A percentile compares a stretch with the other conserved stretches of the same genome.
Conservation (phyloP, 2,888 invertebrate genomes). For the Brachylomia viminalis region DNA sequence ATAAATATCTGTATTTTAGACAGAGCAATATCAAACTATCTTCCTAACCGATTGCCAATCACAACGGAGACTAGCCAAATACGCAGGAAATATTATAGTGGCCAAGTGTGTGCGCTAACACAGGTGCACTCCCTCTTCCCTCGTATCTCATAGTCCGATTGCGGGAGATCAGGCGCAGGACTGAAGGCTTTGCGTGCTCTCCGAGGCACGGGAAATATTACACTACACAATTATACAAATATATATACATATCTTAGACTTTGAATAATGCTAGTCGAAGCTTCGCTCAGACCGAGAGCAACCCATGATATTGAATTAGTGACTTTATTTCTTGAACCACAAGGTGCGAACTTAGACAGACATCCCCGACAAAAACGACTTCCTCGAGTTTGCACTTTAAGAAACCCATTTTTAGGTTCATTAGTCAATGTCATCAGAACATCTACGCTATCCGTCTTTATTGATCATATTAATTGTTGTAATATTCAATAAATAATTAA, state of each 20-base stretch:
- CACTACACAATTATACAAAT: not conserved
- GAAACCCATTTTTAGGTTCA: not conserved
- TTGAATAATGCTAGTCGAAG: slow-evolving; percentile 4
- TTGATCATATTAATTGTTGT: not conserved
- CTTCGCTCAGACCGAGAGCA: not conserved
- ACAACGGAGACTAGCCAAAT: not conserved
- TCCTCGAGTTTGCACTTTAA: not conserved
- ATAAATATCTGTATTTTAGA: not conserved
- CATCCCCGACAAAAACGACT: not conserved
- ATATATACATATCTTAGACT: slow-evolving; percentile 1
- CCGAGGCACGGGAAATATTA: not conserved
- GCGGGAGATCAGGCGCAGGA: not conserved
- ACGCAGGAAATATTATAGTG: not conserved
- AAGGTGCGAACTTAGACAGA: not conserved
- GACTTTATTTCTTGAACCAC: not conserved
- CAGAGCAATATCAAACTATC: not conserved
- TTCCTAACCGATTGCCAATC: not conserved
- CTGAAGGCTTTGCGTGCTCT: not conserved
- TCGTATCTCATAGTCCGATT: not conserved
- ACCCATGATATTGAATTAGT: not conserved
- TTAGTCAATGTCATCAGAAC: not conserved
- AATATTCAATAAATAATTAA: slow-evolving; percentile 19
- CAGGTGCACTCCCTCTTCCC: not conserved
- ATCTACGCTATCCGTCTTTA: not conserved
- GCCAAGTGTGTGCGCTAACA: not conserved